phyloP scores from a whole-genome alignment of 2,888 invertebrate genomes.

The Oeneis ivallda region DNA sequence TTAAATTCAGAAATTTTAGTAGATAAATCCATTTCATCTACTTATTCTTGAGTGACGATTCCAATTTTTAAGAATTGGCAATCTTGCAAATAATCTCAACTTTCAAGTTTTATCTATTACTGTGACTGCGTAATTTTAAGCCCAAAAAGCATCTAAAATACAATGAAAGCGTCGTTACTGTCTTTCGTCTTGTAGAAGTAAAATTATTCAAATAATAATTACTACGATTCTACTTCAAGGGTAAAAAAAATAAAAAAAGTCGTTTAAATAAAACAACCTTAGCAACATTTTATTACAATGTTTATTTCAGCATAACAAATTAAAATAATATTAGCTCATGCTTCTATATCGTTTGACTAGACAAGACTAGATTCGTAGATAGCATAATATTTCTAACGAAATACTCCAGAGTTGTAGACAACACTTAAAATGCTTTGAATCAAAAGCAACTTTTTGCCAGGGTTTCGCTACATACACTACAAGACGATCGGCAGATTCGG shows the following conservation, averaged over 20 bases:
- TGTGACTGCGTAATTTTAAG: constrained; percentile 48
- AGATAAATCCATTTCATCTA: background rate
- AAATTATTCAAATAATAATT: constrained; percentile 25
- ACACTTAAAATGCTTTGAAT: constrained; percentile 45
- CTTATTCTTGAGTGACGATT: constrained; percentile 10
- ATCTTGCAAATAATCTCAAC: constrained; percentile 14
- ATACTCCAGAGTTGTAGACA: constrained; percentile 7
- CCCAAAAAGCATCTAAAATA: constrained; percentile 69
- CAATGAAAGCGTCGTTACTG: constrained; percentile 60
- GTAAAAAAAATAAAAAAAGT: constrained; percentile 36
- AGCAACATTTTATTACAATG: constrained; percentile 48
- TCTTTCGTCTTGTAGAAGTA: constrained; percentile 73
- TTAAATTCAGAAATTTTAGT: background rate
- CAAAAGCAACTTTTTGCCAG: constrained; percentile 24
- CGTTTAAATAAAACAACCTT: constrained; percentile 73
- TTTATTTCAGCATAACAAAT: constrained; percentile 68
- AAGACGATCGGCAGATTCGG: constrained; percentile 73
- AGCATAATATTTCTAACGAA: constrained; percentile 24
- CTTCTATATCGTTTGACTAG: constrained; percentile 58
- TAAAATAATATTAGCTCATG: constrained; percentile 37
- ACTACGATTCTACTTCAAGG: constrained; percentile 33
- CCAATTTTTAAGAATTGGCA: constrained; percentile 12
- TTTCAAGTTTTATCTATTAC: constrained; percentile 20
- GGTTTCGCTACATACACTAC: constrained; percentile 62
- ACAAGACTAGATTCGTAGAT: constrained; percentile 66